Percentiles rank a stretch among this genome's conserved stretches.
These are phyloP conservation scores for Caenorhabditis sp. DNA, from an alignment of 2,888 invertebrate species.

Conservation along the genomic window DNA sequence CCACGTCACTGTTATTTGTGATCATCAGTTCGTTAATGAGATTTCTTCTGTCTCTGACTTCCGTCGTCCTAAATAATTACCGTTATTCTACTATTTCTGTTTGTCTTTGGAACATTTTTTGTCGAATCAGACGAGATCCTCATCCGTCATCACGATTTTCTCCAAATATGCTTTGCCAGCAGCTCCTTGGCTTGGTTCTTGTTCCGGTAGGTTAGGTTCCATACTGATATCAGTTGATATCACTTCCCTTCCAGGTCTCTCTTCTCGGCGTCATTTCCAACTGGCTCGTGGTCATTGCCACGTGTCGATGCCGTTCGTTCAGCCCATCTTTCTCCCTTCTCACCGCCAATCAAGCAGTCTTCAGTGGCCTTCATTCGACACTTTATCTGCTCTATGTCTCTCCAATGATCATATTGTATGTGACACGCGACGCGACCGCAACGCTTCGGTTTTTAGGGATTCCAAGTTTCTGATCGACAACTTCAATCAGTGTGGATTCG, in stretches of 20 bases:
- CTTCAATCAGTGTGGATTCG: not conserved
- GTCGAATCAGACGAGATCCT: no score
- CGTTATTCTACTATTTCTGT: no score
- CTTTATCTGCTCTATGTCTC: slow-evolving; percentile 1
- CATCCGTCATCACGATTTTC: no score
- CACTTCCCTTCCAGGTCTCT: not conserved
- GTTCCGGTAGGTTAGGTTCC: no score
- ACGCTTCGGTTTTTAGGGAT: not conserved
- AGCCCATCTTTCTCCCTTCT: slow-evolving; percentile 21
- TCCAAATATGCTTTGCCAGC: no score
- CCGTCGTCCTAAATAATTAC: no score
- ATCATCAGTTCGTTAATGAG: no score
- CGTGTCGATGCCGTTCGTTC: slow-evolving; percentile 9
- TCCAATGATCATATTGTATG: slow-evolving; percentile 19
- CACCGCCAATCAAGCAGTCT: slow-evolving; percentile 18
- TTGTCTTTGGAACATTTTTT: no score
- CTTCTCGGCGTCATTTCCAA: slow-evolving; percentile 5
- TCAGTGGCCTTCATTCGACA: slow-evolving; percentile 10
- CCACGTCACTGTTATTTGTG: no score
- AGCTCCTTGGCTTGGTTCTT: no score
- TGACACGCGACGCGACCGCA: not conserved
- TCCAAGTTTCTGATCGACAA: not conserved
- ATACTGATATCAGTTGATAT: no score
- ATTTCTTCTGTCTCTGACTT: no score
- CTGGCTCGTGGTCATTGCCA: slow-evolving; percentile 5